Conservation (phyloP, 2,797 vertebrate genomes). For the Coregonus suidteri region DNA sequence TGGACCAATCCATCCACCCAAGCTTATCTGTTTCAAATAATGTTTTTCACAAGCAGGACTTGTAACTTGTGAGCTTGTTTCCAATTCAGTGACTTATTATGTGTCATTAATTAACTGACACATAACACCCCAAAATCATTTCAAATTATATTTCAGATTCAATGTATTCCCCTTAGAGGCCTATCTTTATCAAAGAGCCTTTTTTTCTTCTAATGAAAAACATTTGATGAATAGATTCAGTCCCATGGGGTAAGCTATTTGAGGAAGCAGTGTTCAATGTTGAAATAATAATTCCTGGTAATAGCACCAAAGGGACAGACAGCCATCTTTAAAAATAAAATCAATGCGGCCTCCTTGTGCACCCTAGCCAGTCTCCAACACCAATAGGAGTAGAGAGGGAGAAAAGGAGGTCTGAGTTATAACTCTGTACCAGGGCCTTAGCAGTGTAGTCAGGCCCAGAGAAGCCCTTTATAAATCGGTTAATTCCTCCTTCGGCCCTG, state of each 20-base stretch:
- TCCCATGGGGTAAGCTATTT: slow-evolving; percentile 4
- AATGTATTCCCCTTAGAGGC: neutral
- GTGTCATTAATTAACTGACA: neutral
- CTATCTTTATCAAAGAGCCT: neutral
- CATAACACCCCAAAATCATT: neutral
- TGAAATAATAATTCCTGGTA: neutral
- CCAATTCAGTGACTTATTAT: neutral
- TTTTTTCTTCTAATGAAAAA: neutral
- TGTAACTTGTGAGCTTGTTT: neutral
- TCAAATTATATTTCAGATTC: neutral
- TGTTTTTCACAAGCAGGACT: neutral
- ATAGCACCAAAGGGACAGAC: neutral
- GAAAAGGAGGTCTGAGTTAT: neutral
- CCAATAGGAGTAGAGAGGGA: neutral
- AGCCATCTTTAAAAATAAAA: neutral
- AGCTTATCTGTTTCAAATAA: neutral
- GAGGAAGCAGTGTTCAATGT: neutral
- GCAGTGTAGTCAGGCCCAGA: neutral
- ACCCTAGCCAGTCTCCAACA: neutral
- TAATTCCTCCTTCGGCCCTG: neutral
- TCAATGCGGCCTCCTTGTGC: neutral
- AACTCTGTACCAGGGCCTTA: neutral
- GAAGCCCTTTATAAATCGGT: neutral
- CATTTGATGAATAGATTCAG: neutral
- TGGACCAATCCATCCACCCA: neutral